These are phyloP conservation scores for Anableps anableps DNA, from an alignment of 2,797 vertebrate species.

Conservation along the genomic window DNA sequence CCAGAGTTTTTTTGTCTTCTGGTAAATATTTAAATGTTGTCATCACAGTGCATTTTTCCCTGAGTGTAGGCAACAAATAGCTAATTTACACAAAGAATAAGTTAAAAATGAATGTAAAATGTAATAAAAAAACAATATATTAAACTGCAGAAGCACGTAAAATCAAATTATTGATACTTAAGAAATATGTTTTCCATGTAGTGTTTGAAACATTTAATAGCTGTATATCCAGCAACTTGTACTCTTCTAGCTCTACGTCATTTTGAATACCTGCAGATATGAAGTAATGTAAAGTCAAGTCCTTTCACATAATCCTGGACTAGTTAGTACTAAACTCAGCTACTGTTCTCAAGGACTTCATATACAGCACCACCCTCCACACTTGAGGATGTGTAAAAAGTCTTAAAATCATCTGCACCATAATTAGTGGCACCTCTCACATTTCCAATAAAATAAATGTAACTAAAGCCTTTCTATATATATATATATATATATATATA, in stretches of 20 bases:
- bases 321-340: not conserved
- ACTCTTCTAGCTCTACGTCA: not conserved
- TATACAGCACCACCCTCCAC: not conserved
- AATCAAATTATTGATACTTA: not conserved
- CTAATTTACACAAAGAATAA: not conserved
- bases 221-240: not conserved
- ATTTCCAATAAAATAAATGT: not conserved
- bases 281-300: not conserved
- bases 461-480: not conserved
- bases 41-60: constrained; percentile 21
- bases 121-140: not conserved
- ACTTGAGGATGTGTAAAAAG: not conserved
- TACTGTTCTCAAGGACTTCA: not conserved
- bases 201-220: not conserved
- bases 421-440: not conserved
- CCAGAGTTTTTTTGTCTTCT: constrained; percentile 6
- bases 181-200: not conserved
- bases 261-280: not conserved
- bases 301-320: not conserved
- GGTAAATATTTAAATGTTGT: constrained; percentile 26
- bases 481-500: too few relatives aligned
- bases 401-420: not conserved
- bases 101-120: not conserved
- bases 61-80: constrained; percentile 27
- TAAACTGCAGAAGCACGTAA: not conserved